phyloP scores from a whole-genome alignment of 2,797 vertebrate genomes.

The Luscinia luscinia region DNA sequence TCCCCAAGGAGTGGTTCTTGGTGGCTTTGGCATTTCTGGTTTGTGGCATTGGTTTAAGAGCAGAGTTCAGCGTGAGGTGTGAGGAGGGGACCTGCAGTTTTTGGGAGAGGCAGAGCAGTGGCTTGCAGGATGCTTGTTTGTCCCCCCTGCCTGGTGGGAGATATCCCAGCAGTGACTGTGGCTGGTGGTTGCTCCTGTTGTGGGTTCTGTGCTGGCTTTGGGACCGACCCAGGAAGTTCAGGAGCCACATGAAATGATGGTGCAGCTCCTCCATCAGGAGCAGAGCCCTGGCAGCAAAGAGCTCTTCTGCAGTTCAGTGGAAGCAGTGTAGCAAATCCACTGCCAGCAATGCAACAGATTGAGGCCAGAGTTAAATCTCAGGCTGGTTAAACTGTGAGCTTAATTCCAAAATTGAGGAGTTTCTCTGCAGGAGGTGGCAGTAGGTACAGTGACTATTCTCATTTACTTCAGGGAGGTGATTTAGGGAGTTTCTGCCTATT shows the following conservation, averaged over 20 bases:
- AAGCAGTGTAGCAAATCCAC: not conserved
- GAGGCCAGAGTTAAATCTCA: not conserved
- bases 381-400: not conserved
- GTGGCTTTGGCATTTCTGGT: not conserved
- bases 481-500: accelerated
- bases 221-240: not conserved
- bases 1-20: not conserved
- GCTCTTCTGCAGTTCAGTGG: not conserved
- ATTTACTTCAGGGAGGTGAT: not conserved
- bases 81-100: not conserved
- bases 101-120: not conserved
- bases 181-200: not conserved
- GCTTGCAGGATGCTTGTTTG: not conserved
- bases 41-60: not conserved
- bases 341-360: not conserved
- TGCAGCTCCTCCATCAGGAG: not conserved
- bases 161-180: accelerated
- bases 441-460: not conserved
- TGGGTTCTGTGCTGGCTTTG: not conserved
- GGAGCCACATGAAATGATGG: accelerated
- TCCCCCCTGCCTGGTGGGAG: not conserved
- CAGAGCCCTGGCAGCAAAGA: not conserved
- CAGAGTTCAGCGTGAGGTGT: not conserved
- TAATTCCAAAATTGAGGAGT: not conserved
- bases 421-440: not conserved